Percentiles rank a stretch among this genome's conserved stretches.
Evolutionary conservation across 1,140 invertebrate species (phyloP).

Genomic region (Trichogramma pretiosum): DNA sequence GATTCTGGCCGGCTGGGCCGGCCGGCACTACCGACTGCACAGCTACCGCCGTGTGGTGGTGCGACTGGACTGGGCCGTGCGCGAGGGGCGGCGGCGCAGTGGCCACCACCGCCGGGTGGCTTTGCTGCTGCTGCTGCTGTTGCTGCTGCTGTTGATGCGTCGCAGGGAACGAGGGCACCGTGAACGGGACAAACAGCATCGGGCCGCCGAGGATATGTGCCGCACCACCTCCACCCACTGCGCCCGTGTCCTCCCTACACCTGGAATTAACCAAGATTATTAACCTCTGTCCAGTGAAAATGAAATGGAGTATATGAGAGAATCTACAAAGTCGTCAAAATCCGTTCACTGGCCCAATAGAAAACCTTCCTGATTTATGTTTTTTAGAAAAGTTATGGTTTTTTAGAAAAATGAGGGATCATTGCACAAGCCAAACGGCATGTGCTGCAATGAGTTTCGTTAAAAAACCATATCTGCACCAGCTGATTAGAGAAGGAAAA

Average conservation of each 20-base stretch:
- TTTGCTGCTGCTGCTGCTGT: slow-evolving; percentile 41
- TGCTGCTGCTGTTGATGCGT: slow-evolving; percentile 42
- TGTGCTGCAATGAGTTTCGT: too few relatives aligned
- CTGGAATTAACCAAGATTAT: slow-evolving; percentile 21
- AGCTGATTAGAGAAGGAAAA: too few relatives aligned
- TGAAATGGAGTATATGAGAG: too few relatives aligned
- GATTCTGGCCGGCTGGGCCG: not conserved
- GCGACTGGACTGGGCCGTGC: slow-evolving; percentile 21
- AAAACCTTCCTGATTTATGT: too few relatives aligned
- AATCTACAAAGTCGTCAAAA: too few relatives aligned
- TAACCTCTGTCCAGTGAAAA: not conserved
- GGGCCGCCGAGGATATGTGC: slow-evolving; percentile 46
- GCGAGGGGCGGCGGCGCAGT: slow-evolving; percentile 40
- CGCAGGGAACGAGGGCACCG: slow-evolving; percentile 43
- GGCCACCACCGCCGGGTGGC: slow-evolving; percentile 35
- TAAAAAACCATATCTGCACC: too few relatives aligned
- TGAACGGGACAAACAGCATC: slow-evolving; percentile 50
- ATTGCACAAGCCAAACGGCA: too few relatives aligned
- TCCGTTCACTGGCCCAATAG: too few relatives aligned
- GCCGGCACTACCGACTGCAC: slow-evolving; percentile 26
- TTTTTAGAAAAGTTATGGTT: too few relatives aligned
- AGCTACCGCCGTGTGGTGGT: slow-evolving; percentile 36
- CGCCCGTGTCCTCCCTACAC: slow-evolving; percentile 47
- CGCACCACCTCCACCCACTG: slow-evolving; percentile 48
- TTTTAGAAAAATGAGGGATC: too few relatives aligned